These are phyloP conservation scores for Pollenia amentaria DNA, from an alignment of 2,888 invertebrate genomes.

Conservation along the genomic window DNA sequence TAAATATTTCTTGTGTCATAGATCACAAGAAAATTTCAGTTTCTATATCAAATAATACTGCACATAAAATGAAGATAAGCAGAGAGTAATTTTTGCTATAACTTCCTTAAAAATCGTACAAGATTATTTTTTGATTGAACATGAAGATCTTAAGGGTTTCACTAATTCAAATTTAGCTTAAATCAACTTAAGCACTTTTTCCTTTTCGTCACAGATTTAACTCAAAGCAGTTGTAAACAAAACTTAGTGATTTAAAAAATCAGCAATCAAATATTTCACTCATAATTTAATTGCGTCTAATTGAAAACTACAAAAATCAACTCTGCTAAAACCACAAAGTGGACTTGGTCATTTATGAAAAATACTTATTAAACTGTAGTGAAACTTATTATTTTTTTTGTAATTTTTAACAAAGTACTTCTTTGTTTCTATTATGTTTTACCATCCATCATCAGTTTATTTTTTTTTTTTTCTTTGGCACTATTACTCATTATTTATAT, in stretches of 20 bases:
- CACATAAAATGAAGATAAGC: no score
- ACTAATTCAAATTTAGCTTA: no score
- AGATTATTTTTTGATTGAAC: no score
- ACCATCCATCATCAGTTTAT: slow-evolving; percentile 1
- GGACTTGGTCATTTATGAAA: slow-evolving; percentile 11
- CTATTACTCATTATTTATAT: slow-evolving; percentile 13
- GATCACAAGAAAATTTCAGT: no score
- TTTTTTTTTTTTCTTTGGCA: not conserved
- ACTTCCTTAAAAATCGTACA: no score
- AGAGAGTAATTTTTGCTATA: no score
- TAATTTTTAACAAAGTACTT: slow-evolving; percentile 7
- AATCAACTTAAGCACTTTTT: no score
- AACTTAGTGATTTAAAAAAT: not conserved
- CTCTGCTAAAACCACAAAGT: not conserved
- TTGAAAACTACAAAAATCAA: slow-evolving; percentile 7
- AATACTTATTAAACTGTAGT: slow-evolving; percentile 12
- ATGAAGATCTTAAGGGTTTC: no score
- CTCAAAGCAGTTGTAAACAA: not conserved
- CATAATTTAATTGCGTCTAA: not conserved
- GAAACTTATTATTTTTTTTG: slow-evolving; percentile 28
- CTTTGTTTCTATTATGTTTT: not conserved
- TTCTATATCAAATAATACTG: no score
- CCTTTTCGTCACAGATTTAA: not conserved
- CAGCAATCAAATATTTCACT: not conserved
- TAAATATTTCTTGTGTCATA: no score